A percentile compares a stretch with the other conserved stretches of the same genome.
Evolutionary conservation across 64 coral and sea anemone species (phyloP).

Genomic region (Montipora sp.): DNA sequence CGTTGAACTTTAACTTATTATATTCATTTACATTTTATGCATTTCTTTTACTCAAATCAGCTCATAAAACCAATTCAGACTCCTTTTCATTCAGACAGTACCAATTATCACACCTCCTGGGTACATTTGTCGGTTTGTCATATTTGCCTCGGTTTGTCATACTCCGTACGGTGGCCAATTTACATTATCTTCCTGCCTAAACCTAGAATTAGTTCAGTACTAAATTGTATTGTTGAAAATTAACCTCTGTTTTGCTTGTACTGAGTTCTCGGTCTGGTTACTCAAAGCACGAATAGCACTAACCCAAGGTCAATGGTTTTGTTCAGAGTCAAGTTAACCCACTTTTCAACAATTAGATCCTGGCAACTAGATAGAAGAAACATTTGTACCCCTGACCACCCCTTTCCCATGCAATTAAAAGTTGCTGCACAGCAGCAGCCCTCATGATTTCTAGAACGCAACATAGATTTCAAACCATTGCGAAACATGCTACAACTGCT

Average conservation of each 20-base stretch:
- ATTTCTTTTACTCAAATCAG: constrained; percentile 69
- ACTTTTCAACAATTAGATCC: constrained; percentile 60
- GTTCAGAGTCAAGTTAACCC: constrained; percentile 20
- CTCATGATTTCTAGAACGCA: constrained; percentile 6
- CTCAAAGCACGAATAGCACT: constrained; percentile 38
- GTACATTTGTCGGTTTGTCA: constrained; percentile 52
- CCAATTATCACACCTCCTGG: too few relatives aligned
- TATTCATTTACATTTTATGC: constrained; percentile 49
- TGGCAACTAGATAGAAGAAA: constrained; percentile 61
- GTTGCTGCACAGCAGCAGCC: background rate
- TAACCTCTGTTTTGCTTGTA: constrained; percentile 70
- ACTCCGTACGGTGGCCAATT: too few relatives aligned
- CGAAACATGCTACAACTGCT: constrained; percentile 31
- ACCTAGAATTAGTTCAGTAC: constrained; percentile 63
- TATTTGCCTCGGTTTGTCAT: constrained; percentile 65
- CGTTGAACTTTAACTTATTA: constrained; percentile 49
- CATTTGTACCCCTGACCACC: constrained; percentile 58
- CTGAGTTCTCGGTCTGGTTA: constrained; percentile 45
- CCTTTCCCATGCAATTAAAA: constrained; percentile 61
- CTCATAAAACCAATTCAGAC: constrained; percentile 64
- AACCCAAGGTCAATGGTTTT: constrained; percentile 6
- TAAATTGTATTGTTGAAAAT: constrained; percentile 68
- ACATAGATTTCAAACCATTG: constrained; percentile 57
- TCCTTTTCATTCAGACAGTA: constrained; percentile 65
- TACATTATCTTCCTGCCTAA: constrained; percentile 56